phyloP scores from a whole-genome alignment of 1,140 invertebrate genomes.

The Ceratosolen solmsi region DNA sequence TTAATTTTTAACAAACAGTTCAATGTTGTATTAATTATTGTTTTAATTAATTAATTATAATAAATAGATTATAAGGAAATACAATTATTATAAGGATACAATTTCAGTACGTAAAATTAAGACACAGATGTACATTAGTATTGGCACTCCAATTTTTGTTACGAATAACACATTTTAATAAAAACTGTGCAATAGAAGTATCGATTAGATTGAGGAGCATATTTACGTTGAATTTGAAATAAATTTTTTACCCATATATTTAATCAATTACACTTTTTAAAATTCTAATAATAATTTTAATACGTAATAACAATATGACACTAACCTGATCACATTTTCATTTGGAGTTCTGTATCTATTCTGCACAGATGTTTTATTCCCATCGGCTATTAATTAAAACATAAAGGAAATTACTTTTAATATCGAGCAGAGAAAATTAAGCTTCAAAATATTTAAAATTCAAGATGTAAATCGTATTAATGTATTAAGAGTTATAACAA shows the following conservation, averaged over 20 bases:
- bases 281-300: neutral
- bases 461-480: no score
- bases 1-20: conserved; percentile 18
- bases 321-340: conserved; percentile 81
- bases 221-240: neutral
- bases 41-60: conserved; percentile 18
- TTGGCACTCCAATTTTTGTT: conserved; percentile 61
- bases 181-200: neutral
- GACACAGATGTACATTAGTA: conserved; percentile 59
- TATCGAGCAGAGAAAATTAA: no score
- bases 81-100: neutral
- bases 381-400: conserved; percentile 71
- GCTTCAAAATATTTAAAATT: no score
- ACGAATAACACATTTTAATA: conserved; percentile 48
- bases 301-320: conserved; percentile 32
- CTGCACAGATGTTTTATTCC: conserved; percentile 75
- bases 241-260: neutral
- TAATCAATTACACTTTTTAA: neutral
- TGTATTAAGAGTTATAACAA: no score
- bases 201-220: neutral
- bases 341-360: conserved; percentile 81
- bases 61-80: neutral
- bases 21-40: neutral
- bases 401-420: no score
- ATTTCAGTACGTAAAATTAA: conserved; percentile 44